phyloP scores from a whole-genome alignment of 2,797 vertebrate genomes.

The Ctenochaetus hawaiiensis region DNA sequence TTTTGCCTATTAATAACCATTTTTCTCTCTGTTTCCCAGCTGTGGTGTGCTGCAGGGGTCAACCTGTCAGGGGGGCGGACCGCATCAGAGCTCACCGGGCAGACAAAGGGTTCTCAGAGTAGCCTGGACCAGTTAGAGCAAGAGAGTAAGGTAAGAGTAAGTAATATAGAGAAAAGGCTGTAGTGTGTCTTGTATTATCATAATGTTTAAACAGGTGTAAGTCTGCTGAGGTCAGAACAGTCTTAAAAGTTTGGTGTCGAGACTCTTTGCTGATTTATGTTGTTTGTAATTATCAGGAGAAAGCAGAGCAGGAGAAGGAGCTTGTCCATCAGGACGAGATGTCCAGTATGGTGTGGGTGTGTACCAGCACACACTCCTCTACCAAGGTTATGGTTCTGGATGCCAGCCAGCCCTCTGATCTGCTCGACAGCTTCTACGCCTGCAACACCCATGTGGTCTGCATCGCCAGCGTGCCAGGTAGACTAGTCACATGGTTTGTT shows the following conservation, averaged over 20 bases:
- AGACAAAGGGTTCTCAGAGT: constrained; percentile 86
- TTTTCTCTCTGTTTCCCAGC: constrained; percentile 76
- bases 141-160: constrained; percentile 75
- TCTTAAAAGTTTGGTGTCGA: neutral
- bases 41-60: constrained; percentile 97
- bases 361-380: constrained; percentile 95
- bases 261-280: neutral
- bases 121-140: constrained; percentile 85
- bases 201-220: neutral
- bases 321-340: constrained; percentile 81
- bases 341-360: constrained; percentile 95
- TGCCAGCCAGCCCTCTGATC: constrained; percentile 93
- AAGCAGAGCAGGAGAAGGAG: constrained; percentile 78
- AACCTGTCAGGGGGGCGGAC: constrained; percentile 87
- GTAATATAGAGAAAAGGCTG: neutral
- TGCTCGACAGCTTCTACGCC: constrained; percentile 96
- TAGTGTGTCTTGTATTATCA: neutral
- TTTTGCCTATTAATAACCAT: neutral
- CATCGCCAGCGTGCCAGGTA: constrained; percentile 96
- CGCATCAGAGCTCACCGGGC: constrained; percentile 83
- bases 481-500: neutral
- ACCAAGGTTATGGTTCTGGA: constrained; percentile 98
- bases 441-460: constrained; percentile 97
- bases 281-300: constrained; percentile 67
- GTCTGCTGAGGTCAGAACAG: neutral